A percentile compares a stretch with the other conserved stretches of the same genome.
Evolutionary conservation across 2,113 vertebrate species (phyloP).

Genomic region (Gambusia affinis): DNA sequence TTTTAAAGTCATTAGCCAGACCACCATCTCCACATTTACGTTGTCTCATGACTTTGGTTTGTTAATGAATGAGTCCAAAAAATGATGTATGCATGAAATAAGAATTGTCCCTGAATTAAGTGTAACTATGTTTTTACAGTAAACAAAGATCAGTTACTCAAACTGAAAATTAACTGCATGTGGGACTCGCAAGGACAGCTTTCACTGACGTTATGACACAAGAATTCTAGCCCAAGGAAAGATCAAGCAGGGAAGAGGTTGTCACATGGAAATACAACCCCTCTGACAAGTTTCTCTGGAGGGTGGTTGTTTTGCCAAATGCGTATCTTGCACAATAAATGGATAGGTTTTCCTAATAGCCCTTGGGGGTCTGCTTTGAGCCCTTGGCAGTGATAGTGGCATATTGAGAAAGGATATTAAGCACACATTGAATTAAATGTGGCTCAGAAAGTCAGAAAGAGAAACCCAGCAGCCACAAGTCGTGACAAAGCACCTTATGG

Average conservation of each 20-base stretch:
- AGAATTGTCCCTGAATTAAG: constrained; percentile 40
- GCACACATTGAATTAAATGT: constrained; percentile 57
- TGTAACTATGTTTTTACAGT: constrained; percentile 43
- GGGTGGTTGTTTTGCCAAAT: constrained; percentile 58
- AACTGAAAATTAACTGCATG: constrained; percentile 41
- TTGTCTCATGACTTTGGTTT: not conserved
- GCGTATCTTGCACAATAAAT: constrained; percentile 66
- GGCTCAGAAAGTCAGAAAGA: constrained; percentile 33
- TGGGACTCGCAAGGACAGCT: constrained; percentile 32
- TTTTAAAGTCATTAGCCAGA: not conserved
- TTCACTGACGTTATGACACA: constrained; percentile 45
- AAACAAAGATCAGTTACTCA: constrained; percentile 58
- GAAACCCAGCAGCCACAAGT: constrained; percentile 59
- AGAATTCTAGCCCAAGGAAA: constrained; percentile 58
- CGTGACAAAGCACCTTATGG: constrained; percentile 66
- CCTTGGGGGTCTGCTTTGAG: constrained; percentile 42
- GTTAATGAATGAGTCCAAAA: constrained; percentile 25
- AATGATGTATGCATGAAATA: constrained; percentile 6
- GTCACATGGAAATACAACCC: constrained; percentile 64
- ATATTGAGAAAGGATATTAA: constrained; percentile 58
- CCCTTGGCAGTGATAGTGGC: constrained; percentile 42
- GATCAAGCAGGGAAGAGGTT: constrained; percentile 48
- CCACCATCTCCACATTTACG: not conserved
- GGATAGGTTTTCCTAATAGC: constrained; percentile 64
- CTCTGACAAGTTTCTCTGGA: constrained; percentile 50